Percentiles rank a stretch among this genome's conserved stretches.
Conservation (phyloP, 2,113 vertebrate genomes). For the Vombatus ursinus region DNA sequence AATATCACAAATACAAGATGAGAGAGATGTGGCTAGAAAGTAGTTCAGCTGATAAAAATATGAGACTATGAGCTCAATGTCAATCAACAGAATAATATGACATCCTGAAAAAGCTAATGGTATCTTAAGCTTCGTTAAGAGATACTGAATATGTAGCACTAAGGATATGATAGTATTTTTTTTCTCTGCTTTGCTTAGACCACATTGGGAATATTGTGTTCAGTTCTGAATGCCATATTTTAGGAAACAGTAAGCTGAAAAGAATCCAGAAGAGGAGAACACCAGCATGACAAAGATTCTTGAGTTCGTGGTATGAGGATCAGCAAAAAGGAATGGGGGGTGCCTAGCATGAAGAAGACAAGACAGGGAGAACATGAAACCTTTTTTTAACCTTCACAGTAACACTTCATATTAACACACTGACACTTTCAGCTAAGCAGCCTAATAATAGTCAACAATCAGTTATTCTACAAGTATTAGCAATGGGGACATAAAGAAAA, state of each 20-base stretch:
- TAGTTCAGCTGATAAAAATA: background rate
- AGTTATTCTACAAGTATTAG: background rate
- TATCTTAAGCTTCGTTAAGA: too few relatives aligned
- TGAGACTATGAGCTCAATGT: too few relatives aligned
- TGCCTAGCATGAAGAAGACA: background rate
- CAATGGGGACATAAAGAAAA: background rate
- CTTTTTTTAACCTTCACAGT: background rate
- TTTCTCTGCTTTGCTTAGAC: too few relatives aligned
- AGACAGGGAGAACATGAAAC: background rate
- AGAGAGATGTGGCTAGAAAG: too few relatives aligned
- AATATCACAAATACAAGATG: too few relatives aligned
- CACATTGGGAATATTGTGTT: too few relatives aligned
- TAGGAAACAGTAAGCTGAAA: background rate
- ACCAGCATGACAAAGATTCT: background rate
- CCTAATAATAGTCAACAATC: background rate
- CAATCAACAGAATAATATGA: too few relatives aligned
- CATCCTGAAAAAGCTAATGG: too few relatives aligned
- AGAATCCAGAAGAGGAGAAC: background rate
- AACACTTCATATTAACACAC: background rate
- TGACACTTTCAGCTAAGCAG: background rate
- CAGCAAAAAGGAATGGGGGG: background rate
- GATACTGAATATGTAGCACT: too few relatives aligned
- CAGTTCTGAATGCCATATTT: too few relatives aligned
- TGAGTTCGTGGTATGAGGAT: background rate
- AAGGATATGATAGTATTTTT: too few relatives aligned